These are phyloP conservation scores for Hyaena hyaena DNA, from an alignment of 2,113 vertebrate species.

Conservation along the genomic window DNA sequence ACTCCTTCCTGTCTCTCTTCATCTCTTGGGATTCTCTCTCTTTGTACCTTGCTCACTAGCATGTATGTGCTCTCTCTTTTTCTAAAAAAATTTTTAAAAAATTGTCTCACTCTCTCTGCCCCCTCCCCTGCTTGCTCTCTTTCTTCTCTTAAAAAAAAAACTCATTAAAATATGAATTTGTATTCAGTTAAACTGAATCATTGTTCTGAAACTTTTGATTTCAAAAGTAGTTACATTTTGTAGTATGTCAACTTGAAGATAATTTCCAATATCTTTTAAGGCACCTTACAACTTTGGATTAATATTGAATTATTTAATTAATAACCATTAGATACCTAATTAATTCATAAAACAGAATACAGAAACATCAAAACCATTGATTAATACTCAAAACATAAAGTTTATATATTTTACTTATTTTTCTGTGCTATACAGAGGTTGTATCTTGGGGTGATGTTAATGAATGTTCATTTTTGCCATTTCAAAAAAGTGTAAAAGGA, in stretches of 20 bases:
- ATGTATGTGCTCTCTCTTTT: no score
- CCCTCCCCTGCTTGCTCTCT: no score
- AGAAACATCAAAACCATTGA: background rate
- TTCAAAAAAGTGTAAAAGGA: background rate
- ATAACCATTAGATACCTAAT: background rate
- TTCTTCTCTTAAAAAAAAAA: no score
- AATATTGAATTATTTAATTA: background rate
- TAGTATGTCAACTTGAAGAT: background rate
- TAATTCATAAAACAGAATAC: background rate
- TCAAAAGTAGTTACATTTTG: background rate
- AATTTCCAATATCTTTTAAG: background rate
- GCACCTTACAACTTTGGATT: background rate
- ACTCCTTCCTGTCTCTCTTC: no score
- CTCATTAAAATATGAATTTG: background rate
- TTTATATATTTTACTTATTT: background rate
- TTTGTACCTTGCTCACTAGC: no score
- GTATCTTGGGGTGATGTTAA: background rate
- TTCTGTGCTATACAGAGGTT: background rate
- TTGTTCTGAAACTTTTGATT: conserved; percentile 9
- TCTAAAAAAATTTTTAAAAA: no score
- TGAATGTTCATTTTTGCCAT: background rate
- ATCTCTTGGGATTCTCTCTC: no score
- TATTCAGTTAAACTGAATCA: background rate
- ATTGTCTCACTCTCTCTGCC: no score
- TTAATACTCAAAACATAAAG: background rate